phyloP scores from a whole-genome alignment of 2,888 invertebrate genomes.

The Pandemis heparana region DNA sequence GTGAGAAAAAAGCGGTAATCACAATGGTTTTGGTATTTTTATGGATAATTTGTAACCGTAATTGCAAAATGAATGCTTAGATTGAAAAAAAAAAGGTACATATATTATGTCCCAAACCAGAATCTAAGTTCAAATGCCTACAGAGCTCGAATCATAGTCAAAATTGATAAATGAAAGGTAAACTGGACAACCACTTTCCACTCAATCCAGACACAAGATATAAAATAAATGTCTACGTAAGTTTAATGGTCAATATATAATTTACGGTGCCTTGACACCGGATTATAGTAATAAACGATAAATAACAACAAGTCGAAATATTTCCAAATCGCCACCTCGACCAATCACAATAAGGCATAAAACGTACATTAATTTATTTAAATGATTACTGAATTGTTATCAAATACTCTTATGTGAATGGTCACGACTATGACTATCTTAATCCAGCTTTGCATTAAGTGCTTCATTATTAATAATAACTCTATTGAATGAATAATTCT shows the following conservation, averaged over 20 bases:
- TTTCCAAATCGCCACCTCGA: constrained; percentile 66
- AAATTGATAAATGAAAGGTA: background rate
- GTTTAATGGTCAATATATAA: constrained; percentile 17
- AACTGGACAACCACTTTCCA: background rate
- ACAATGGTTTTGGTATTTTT: too few species aligned
- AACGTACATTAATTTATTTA: constrained; percentile 39
- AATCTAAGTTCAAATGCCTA: too few species aligned
- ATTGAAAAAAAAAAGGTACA: background rate
- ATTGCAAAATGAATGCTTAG: too few species aligned
- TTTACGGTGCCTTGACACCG: constrained; percentile 14
- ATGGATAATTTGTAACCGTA: too few species aligned
- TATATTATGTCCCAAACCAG: too few species aligned
- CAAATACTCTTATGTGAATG: constrained; percentile 24
- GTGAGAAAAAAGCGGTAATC: background rate
- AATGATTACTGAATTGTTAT: constrained; percentile 36
- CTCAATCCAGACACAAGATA: background rate
- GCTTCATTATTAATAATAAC: constrained; percentile 41
- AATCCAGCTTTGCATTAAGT: constrained; percentile 42
- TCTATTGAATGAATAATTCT: constrained; percentile 38
- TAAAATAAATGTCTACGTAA: background rate
- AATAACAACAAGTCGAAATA: constrained; percentile 53
- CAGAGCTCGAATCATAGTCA: background rate
- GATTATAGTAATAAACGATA: constrained; percentile 26
- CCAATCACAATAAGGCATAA: constrained; percentile 52
- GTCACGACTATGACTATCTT: constrained; percentile 23